A percentile compares a stretch with the other conserved stretches of the same genome.
phyloP scores from a whole-genome alignment of 2,797 vertebrate species.

The Sebastes trivittatus region DNA sequence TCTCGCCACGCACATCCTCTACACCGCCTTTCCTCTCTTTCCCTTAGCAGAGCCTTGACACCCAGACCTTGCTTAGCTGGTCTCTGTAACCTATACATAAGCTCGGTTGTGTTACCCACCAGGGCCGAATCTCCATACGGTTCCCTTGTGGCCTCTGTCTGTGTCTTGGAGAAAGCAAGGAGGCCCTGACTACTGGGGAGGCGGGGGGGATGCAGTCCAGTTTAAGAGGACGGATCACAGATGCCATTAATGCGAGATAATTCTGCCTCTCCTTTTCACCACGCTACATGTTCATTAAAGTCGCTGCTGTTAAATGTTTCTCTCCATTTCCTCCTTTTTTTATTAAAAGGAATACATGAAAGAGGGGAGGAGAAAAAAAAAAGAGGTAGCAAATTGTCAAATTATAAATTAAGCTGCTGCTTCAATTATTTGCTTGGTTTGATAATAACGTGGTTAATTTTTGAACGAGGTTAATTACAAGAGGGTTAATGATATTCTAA shows the following conservation, averaged over 20 bases:
- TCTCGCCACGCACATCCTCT: slow-evolving; percentile 1
- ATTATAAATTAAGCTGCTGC: slow-evolving; percentile 84
- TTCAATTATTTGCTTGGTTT: slow-evolving; percentile 87
- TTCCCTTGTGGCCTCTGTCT: slow-evolving; percentile 68
- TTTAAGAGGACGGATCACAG: slow-evolving; percentile 67
- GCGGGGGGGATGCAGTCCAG: slow-evolving; percentile 4
- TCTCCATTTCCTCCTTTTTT: slow-evolving; percentile 66
- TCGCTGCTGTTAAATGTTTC: slow-evolving; percentile 73
- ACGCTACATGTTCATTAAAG: slow-evolving; percentile 76
- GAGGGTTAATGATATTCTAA: slow-evolving; percentile 83
- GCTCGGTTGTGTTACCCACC: slow-evolving; percentile 54
- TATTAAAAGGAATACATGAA: slow-evolving; percentile 73
- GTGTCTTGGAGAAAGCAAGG: slow-evolving; percentile 42
- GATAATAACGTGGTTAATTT: slow-evolving; percentile 87
- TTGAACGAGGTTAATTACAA: slow-evolving; percentile 87
- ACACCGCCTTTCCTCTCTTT: slow-evolving; percentile 1
- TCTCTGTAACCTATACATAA: slow-evolving; percentile 51
- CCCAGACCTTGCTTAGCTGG: slow-evolving; percentile 49
- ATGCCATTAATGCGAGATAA: slow-evolving; percentile 67
- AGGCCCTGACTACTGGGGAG: slow-evolving; percentile 2
- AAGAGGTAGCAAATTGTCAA: slow-evolving; percentile 81
- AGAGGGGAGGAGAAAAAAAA: slow-evolving; percentile 56
- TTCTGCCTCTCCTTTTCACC: slow-evolving; percentile 59
- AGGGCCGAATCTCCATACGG: slow-evolving; percentile 57
- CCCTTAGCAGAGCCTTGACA: slow-evolving; percentile 51